These are phyloP conservation scores for Clarias batrachus DNA, from an alignment of 2,113 vertebrate genomes.

Conservation along the genomic window DNA sequence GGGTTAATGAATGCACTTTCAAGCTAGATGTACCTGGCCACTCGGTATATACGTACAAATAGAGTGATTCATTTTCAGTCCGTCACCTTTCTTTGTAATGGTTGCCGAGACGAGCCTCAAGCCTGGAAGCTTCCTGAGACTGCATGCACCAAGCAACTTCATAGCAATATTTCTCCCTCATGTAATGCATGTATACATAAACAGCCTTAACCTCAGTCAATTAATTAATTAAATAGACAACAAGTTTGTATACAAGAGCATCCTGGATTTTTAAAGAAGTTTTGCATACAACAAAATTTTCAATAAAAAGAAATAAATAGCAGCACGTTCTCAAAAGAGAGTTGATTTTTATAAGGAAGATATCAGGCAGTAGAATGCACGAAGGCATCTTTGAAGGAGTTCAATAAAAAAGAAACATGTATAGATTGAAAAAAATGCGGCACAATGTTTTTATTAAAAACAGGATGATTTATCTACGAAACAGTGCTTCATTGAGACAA, in stretches of 20 bases:
- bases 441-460: neutral
- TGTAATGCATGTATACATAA: constrained; percentile 29
- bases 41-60: neutral
- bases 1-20: neutral
- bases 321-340: neutral
- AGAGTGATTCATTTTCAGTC: constrained; percentile 34
- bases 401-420: constrained; percentile 3
- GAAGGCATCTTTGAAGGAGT: constrained; percentile 21
- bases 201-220: neutral
- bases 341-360: neutral
- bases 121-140: constrained; percentile 66
- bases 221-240: neutral
- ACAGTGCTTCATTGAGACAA: neutral
- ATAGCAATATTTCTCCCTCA: constrained; percentile 65
- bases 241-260: neutral
- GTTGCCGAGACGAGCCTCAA: constrained; percentile 65
- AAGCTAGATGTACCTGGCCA: neutral
- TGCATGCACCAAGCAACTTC: constrained; percentile 64
- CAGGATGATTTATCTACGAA: neutral
- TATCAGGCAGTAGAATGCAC: constrained; percentile 1
- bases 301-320: neutral
- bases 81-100: constrained; percentile 42
- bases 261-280: neutral
- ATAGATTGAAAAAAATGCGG: neutral
- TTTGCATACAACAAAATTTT: neutral